Evolutionary conservation across 2,113 vertebrate species (phyloP).

Genomic region (Myiopsitta monachus): DNA sequence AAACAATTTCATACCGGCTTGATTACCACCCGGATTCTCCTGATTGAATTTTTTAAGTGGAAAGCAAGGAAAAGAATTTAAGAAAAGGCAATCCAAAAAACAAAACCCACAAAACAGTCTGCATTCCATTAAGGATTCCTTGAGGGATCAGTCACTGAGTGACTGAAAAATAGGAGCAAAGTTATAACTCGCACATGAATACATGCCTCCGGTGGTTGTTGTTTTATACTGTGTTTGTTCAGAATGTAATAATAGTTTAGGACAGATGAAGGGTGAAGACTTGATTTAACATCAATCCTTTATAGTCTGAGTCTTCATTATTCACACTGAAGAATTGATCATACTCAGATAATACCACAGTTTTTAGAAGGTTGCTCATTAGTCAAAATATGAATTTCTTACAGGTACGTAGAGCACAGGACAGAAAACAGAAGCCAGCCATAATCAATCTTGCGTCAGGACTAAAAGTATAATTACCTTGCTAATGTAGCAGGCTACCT

Average conservation of each 20-base stretch:
- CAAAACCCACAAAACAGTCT: background rate
- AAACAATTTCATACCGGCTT: conserved; percentile 57
- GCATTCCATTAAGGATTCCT: background rate
- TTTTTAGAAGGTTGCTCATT: background rate
- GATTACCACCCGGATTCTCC: conserved; percentile 49
- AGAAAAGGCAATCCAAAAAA: background rate
- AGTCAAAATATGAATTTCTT: background rate
- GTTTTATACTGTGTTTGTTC: background rate
- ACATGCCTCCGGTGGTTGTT: background rate
- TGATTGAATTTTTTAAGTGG: conserved; percentile 5
- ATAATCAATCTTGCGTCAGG: background rate
- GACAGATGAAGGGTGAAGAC: background rate
- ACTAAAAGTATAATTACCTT: background rate
- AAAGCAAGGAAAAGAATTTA: conserved; percentile 8
- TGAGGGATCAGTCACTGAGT: background rate
- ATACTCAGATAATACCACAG: background rate
- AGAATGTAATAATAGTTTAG: background rate
- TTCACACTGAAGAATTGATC: background rate
- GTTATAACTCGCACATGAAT: background rate
- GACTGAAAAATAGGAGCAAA: background rate
- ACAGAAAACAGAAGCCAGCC: background rate
- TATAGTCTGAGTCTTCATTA: background rate
- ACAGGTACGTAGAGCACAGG: background rate
- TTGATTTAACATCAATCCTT: background rate
- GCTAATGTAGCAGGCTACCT: background rate